These are phyloP conservation scores for Alloplasta piceator DNA, from an alignment of 2,888 invertebrate species.

Conservation along the genomic window DNA sequence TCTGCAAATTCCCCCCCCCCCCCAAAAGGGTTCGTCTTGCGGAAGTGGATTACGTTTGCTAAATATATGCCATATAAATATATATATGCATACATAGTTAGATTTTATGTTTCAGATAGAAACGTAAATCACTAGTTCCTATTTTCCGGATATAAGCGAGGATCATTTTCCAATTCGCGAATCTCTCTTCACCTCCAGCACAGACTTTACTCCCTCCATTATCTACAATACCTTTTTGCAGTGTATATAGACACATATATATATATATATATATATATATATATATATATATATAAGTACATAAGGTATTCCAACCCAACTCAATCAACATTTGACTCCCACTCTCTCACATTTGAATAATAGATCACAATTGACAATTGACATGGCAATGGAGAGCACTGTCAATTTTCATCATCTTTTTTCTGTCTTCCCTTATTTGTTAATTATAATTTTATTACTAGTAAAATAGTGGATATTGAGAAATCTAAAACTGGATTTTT, in stretches of 20 bases:
- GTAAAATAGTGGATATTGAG: too few species aligned
- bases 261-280: background rate
- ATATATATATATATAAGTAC: background rate
- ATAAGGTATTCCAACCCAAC: too few species aligned
- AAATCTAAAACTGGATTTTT: too few species aligned
- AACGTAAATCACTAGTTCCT: constrained; percentile 47
- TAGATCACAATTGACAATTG: too few species aligned
- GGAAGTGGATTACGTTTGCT: constrained; percentile 4
- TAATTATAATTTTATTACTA: too few species aligned
- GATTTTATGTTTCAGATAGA: background rate
- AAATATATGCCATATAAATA: background rate
- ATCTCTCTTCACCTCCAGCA: constrained; percentile 16
- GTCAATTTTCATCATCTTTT: too few species aligned
- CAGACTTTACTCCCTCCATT: constrained; percentile 18
- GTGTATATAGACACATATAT: background rate
- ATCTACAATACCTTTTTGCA: background rate
- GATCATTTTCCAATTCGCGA: constrained; percentile 69
- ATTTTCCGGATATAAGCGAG: constrained; percentile 65
- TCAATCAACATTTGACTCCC: too few species aligned
- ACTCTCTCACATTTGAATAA: too few species aligned
- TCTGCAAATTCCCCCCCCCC: constrained; percentile 1
- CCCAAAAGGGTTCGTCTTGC: background rate
- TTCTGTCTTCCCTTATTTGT: too few species aligned
- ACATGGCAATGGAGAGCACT: too few species aligned
- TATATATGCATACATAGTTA: background rate